A percentile compares a stretch with the other conserved stretches of the same genome.
These are phyloP conservation scores for Euwallacea similis DNA, from an alignment of 1,140 invertebrate species.

Conservation along the genomic window DNA sequence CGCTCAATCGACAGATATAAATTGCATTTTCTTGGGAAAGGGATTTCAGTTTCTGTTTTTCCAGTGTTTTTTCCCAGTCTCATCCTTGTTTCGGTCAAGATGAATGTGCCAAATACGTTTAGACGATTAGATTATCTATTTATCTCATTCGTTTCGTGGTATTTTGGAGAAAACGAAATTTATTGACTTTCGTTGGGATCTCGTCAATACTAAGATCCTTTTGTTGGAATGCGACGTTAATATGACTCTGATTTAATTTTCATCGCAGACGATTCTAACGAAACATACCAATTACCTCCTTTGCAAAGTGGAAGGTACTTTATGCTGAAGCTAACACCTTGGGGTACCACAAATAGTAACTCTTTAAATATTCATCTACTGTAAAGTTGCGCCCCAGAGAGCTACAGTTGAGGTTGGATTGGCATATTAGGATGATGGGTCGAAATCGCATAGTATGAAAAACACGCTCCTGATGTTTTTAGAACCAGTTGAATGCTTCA, in stretches of 20 bases:
- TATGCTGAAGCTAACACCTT: too few relatives aligned
- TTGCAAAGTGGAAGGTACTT: too few relatives aligned
- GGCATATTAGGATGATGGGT: too few relatives aligned
- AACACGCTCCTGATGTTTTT: too few relatives aligned
- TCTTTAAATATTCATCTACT: too few relatives aligned
- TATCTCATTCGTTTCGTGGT: constrained; percentile 28
- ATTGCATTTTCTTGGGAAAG: constrained; percentile 30
- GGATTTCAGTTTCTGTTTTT: constrained; percentile 32
- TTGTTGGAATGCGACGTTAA: constrained; percentile 10
- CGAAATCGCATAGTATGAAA: too few relatives aligned
- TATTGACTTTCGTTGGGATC: constrained; percentile 27
- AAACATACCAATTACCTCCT: too few relatives aligned
- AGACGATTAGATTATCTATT: constrained; percentile 31
- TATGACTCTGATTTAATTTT: background rate
- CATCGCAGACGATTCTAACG: background rate
- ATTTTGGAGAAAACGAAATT: constrained; percentile 21
- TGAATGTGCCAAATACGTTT: constrained; percentile 32
- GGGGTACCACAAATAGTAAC: too few relatives aligned
- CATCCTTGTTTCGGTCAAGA: constrained; percentile 34
- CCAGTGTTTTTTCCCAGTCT: constrained; percentile 22
- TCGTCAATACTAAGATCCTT: constrained; percentile 20
- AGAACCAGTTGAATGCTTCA: too few relatives aligned
- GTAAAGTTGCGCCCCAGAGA: too few relatives aligned
- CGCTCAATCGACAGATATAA: constrained; percentile 33
- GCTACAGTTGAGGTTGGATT: too few relatives aligned